Evolutionary conservation across 1,140 invertebrate genomes (phyloP).

Genomic region (Arctopsyche grandis): DNA sequence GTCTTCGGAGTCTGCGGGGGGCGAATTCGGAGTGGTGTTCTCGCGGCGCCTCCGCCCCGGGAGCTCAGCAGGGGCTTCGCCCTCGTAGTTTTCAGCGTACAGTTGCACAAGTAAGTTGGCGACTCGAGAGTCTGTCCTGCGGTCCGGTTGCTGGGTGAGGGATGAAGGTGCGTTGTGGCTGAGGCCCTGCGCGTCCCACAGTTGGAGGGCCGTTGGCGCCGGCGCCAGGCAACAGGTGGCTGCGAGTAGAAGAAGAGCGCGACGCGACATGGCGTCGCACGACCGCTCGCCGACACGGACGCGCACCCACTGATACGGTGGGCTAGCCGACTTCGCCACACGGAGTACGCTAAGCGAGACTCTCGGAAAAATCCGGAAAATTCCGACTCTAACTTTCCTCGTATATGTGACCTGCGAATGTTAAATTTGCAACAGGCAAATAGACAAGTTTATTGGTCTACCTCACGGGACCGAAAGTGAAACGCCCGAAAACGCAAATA

Average conservation of each 20-base stretch:
- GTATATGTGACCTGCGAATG: too few species aligned
- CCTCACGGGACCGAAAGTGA: too few species aligned
- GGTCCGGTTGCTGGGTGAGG: background rate
- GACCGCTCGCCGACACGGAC: background rate
- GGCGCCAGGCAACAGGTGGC: constrained; percentile 34
- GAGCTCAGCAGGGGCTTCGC: background rate
- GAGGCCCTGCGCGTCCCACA: constrained; percentile 28
- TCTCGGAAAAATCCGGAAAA: too few species aligned
- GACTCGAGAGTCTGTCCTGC: background rate
- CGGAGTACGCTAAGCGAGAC: background rate
- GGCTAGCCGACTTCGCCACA: background rate
- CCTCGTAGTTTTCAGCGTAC: constrained; percentile 15
- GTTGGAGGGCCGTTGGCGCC: background rate
- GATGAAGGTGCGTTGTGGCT: background rate
- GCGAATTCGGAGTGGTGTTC: background rate
- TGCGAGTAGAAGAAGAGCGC: background rate
- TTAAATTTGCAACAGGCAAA: too few species aligned
- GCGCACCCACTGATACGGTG: constrained; percentile 12
- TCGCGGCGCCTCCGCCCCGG: background rate
- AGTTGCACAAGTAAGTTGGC: background rate
- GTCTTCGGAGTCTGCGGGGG: background rate
- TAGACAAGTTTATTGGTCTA: too few species aligned
- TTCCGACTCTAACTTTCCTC: too few species aligned
- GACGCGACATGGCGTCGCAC: constrained; percentile 16
- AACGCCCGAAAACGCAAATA: too few species aligned